A percentile compares a stretch with the other conserved stretches of the same genome.
phyloP scores from a whole-genome alignment of 2,797 vertebrate species.

The Phrynocephalus forsythii region DNA sequence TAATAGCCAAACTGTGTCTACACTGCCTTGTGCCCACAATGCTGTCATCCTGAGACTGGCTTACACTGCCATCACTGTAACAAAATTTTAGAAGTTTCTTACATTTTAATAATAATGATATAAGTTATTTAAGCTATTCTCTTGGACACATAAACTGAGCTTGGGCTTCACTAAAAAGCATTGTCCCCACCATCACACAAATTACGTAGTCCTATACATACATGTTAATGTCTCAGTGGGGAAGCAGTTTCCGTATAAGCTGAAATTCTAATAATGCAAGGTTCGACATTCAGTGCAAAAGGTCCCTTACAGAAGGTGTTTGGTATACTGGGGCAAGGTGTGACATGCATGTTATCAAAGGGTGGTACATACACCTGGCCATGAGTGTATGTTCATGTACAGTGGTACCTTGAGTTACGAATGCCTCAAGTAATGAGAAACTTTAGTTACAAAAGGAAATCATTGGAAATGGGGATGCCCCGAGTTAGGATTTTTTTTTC shows the following conservation, averaged over 20 bases:
- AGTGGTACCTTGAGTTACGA: no score
- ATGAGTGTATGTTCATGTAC: not conserved
- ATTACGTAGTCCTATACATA: not conserved
- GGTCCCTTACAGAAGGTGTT: no score
- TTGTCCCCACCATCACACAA: not conserved
- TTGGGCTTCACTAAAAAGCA: not conserved
- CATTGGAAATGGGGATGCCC: no score
- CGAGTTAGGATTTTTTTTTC: no score
- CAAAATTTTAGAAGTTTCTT: constrained; percentile 46
- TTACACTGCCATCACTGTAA: constrained; percentile 89
- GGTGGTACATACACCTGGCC: not conserved
- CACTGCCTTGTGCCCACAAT: constrained; percentile 95
- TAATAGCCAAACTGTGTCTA: constrained; percentile 93
- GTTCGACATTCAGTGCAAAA: no score
- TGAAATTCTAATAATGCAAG: no score
- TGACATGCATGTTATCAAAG: not conserved
- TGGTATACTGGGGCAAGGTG: no score
- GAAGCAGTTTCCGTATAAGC: no score
- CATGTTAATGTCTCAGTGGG: not conserved
- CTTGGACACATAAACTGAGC: not conserved
- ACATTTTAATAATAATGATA: constrained; percentile 40
- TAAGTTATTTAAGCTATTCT: not conserved
- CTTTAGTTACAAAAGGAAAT: no score
- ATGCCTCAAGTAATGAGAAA: no score
- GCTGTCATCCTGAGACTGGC: constrained; percentile 98